Percentiles rank a stretch among this genome's conserved stretches.
Evolutionary conservation across 1,140 invertebrate species (phyloP).

Genomic region (Drosophila funebris): DNA sequence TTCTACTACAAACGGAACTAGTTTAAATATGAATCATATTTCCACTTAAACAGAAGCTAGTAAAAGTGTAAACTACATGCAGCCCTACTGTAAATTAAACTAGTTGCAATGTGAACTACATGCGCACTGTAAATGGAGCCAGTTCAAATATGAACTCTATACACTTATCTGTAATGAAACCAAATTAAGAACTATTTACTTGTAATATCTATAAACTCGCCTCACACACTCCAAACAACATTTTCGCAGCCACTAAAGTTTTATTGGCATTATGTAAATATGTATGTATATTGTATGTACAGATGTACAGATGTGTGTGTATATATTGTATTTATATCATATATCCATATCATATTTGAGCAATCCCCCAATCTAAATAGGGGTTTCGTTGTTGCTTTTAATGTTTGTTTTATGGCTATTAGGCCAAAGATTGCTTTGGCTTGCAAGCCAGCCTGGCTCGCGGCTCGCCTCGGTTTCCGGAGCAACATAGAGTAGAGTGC

Average conservation of each 20-base stretch:
- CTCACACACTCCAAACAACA: not conserved
- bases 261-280: constrained; percentile 7
- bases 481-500: not conserved
- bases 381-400: constrained; percentile 17
- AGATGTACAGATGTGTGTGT: no score
- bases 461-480: not conserved
- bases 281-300: not conserved
- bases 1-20: not conserved
- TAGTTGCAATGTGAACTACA: no score
- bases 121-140: no score
- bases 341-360: constrained; percentile 12
- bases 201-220: not conserved
- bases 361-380: not conserved
- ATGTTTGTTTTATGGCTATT: constrained; percentile 49
- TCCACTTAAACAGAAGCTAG: no score
- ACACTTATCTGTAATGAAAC: not conserved
- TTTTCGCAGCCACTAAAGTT: constrained; percentile 6
- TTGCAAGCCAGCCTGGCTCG: not conserved
- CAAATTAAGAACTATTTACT: not conserved
- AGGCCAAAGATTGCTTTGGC: constrained; percentile 26
- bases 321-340: no score
- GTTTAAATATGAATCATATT: no score
- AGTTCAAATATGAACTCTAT: no score
- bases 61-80: no score
- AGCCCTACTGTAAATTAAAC: no score